A percentile compares a stretch with the other conserved stretches of the same genome.
These are phyloP conservation scores for Prionailurus bengalensis DNA, from an alignment of 2,113 vertebrate genomes.

Conservation along the genomic window DNA sequence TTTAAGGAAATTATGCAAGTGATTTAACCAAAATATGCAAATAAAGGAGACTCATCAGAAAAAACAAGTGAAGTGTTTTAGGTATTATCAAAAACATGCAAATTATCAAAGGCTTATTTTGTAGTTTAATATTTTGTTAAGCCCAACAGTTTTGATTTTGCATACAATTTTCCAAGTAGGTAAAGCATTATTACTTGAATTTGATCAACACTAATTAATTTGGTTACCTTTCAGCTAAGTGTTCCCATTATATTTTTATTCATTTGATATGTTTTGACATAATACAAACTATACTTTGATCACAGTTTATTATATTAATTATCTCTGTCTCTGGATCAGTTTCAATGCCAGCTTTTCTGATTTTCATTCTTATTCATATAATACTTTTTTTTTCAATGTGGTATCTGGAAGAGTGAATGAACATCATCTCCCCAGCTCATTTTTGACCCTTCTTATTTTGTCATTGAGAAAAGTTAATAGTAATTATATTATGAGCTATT, in stretches of 20 bases:
- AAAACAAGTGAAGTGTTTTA: conserved; percentile 12
- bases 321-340: background rate
- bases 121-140: conserved; percentile 38
- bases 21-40: conserved; percentile 38
- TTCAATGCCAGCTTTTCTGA: background rate
- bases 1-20: background rate
- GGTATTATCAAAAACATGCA: background rate
- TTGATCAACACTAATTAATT: conserved; percentile 39
- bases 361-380: conserved; percentile 13
- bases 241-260: background rate
- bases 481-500: background rate
- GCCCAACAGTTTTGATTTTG: background rate
- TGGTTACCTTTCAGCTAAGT: background rate
- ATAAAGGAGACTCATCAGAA: background rate
- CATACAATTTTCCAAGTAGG: background rate
- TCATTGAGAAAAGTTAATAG: conserved; percentile 36
- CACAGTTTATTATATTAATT: background rate
- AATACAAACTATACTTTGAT: background rate
- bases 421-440: background rate
- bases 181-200: conserved; percentile 9
- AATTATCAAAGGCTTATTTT: conserved; percentile 36
- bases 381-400: background rate
- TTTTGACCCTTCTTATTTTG: background rate
- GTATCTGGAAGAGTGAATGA: background rate
- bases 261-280: background rate